A percentile compares a stretch with the other conserved stretches of the same genome.
Conservation (phyloP, 2,113 vertebrate genomes). For the Abramis brama region DNA sequence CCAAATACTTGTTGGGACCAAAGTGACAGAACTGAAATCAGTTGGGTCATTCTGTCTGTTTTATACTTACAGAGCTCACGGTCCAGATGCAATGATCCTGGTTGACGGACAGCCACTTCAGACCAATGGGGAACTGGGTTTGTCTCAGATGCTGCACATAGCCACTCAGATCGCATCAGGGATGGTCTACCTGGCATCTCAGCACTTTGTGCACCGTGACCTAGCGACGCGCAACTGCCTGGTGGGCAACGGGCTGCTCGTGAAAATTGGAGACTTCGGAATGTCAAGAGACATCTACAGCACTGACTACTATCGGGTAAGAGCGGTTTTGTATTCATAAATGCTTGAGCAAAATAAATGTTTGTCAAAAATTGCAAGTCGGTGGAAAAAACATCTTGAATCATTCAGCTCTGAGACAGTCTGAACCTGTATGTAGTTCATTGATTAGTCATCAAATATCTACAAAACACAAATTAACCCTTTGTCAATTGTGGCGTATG, state of each 20-base stretch:
- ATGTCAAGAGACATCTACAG: slow-evolving; percentile 99
- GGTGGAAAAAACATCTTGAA: too few relatives aligned
- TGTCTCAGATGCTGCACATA: slow-evolving; percentile 97
- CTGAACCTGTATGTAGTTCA: slow-evolving; percentile 19
- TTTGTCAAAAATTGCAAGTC: neutral
- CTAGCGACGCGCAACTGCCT: slow-evolving; percentile 97
- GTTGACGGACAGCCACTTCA: slow-evolving; percentile 94
- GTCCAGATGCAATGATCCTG: slow-evolving; percentile 95
- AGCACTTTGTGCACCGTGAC: slow-evolving; percentile 98
- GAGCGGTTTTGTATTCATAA: slow-evolving; percentile 47
- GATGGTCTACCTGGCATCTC: slow-evolving; percentile 95
- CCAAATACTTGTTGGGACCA: neutral
- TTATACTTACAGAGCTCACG: slow-evolving; percentile 85
- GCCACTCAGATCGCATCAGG: slow-evolving; percentile 94
- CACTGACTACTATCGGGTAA: slow-evolving; percentile 98
- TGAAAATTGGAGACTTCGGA: slow-evolving; percentile 98
- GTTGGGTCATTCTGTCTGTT: neutral
- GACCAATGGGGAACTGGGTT: slow-evolving; percentile 89
- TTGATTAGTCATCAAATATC: slow-evolving; percentile 43
- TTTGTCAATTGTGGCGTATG: slow-evolving; percentile 27
- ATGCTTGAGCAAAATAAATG: neutral
- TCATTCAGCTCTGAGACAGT: neutral
- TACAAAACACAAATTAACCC: slow-evolving; percentile 34
- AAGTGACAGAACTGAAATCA: neutral
- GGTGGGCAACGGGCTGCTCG: slow-evolving; percentile 91